A percentile compares a stretch with the other conserved stretches of the same genome.
Conservation (phyloP, 2,888 invertebrate species). For the Chaitophorus viminalis region DNA sequence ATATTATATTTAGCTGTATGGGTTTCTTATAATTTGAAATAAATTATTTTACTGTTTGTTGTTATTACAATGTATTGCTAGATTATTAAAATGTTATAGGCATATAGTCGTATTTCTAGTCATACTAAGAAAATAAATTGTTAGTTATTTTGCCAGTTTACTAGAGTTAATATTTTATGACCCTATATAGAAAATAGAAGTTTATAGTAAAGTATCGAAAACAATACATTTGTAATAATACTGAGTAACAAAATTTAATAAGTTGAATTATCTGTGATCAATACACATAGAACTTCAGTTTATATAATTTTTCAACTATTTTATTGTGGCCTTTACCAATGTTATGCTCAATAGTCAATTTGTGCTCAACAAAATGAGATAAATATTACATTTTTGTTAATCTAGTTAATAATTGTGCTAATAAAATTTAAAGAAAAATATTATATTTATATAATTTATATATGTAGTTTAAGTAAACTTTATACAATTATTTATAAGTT, state of each 20-base stretch:
- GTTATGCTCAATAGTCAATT: slow-evolving; percentile 52
- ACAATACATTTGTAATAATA: not conserved
- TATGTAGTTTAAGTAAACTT: not conserved
- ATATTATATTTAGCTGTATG: not conserved
- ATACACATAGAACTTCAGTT: slow-evolving; percentile 21
- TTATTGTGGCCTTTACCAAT: slow-evolving; percentile 13
- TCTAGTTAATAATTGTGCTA: not conserved
- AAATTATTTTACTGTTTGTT: not conserved
- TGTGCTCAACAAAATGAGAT: slow-evolving; percentile 41
- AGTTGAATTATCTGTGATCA: slow-evolving; percentile 26
- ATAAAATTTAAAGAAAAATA: not conserved
- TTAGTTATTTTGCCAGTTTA: not conserved
- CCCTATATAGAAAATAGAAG: not conserved
- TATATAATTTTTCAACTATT: slow-evolving; percentile 26
- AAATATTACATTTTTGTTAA: slow-evolving; percentile 21
- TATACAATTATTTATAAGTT: slow-evolving; percentile 9
- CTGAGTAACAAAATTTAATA: not conserved
- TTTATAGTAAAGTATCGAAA: not conserved
- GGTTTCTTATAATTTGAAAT: slow-evolving; percentile 14
- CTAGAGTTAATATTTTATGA: slow-evolving; percentile 5
- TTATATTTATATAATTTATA: slow-evolving; percentile 9
- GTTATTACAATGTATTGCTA: not conserved
- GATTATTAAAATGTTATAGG: slow-evolving; percentile 16
- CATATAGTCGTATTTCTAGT: slow-evolving; percentile 15
- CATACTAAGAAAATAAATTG: slow-evolving; percentile 24